Conservation (phyloP, 2,888 invertebrate genomes). For the Callosobruchus maculatus region DNA sequence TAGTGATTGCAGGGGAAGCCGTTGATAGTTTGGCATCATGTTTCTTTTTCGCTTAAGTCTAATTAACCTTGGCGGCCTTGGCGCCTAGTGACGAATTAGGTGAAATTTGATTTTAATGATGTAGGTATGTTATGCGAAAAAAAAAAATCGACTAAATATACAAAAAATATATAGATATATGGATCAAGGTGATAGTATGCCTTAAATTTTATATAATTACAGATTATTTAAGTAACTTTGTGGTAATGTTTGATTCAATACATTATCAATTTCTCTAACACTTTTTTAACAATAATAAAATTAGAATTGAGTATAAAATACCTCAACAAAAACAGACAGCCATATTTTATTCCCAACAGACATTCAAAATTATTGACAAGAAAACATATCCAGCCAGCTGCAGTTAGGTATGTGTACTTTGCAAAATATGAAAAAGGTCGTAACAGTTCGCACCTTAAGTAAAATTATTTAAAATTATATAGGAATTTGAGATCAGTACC, state of each 20-base stretch:
- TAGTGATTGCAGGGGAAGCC: no score
- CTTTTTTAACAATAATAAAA: slow-evolving; percentile 25
- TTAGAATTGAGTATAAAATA: slow-evolving; percentile 20
- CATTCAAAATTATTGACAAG: slow-evolving; percentile 10
- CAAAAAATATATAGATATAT: slow-evolving; percentile 20
- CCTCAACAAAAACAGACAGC: background rate
- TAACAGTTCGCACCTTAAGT: no score
- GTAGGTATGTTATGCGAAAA: slow-evolving; percentile 27
- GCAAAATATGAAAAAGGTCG: no score
- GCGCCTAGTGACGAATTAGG: slow-evolving; percentile 25
- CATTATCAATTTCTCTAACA: slow-evolving; percentile 15
- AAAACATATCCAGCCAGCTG: background rate
- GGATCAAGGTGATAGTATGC: slow-evolving; percentile 17
- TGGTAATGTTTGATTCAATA: slow-evolving; percentile 17
- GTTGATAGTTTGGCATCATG: no score
- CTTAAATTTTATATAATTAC: slow-evolving; percentile 17
- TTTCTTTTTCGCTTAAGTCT: no score
- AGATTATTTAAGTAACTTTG: slow-evolving; percentile 19
- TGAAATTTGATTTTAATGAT: slow-evolving; percentile 26
- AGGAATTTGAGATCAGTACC: no score
- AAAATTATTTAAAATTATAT: no score
- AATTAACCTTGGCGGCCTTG: background rate
- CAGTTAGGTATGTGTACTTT: background rate
- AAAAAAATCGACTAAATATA: slow-evolving; percentile 17
- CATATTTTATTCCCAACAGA: background rate